These are phyloP conservation scores for Cydia splendana DNA, from an alignment of 1,140 invertebrate species.

Conservation along the genomic window DNA sequence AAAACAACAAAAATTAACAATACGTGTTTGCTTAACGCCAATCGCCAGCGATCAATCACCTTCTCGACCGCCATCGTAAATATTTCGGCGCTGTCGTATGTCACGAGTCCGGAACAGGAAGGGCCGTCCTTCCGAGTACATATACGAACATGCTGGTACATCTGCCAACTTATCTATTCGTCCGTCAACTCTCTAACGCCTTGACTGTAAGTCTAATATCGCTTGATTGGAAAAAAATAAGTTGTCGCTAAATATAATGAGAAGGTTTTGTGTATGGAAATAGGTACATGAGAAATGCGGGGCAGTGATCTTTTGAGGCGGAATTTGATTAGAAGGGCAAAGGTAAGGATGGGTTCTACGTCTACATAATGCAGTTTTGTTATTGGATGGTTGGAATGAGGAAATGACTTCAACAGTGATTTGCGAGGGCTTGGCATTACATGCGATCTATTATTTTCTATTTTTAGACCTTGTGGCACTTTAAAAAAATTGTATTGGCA, in stretches of 20 bases:
- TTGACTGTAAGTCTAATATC: not conserved
- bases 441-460: too few relatives aligned
- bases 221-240: not conserved
- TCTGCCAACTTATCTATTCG: not conserved
- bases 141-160: not conserved
- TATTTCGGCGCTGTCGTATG: constrained; percentile 16
- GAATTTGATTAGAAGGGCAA: not conserved
- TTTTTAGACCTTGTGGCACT: too few relatives aligned
- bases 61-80: not conserved
- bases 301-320: constrained; percentile 1
- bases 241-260: not conserved
- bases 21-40: not conserved
- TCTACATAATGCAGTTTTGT: not conserved
- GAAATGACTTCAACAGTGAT: not conserved
- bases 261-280: not conserved
- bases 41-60: not conserved
- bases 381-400: not conserved
- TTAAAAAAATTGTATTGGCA: too few relatives aligned
- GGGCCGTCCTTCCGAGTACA: not conserved
- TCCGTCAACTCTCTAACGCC: not conserved
- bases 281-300: not conserved
- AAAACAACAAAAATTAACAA: not conserved
- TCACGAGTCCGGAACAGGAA: constrained; percentile 21
- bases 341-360: not conserved
- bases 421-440: too few relatives aligned